Evolutionary conservation across 2,797 vertebrate genomes (phyloP).

Genomic region (Manis javanica): DNA sequence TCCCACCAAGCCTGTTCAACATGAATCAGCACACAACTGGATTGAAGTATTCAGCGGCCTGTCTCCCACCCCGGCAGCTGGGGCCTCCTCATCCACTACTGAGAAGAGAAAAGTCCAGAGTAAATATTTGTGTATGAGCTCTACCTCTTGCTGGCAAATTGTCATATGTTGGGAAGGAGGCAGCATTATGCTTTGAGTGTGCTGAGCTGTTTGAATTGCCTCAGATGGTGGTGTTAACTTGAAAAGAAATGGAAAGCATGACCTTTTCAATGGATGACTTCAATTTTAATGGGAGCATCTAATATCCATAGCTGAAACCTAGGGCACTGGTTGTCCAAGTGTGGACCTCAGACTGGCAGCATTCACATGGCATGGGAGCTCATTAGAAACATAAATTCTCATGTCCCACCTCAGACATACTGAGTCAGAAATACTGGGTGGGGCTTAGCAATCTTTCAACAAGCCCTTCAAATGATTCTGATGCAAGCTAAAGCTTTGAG

Average conservation of each 20-base stretch:
- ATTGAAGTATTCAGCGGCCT: neutral
- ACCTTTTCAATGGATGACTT: neutral
- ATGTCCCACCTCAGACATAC: neutral
- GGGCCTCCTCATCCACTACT: neutral
- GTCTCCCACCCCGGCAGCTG: neutral
- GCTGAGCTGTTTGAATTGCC: neutral
- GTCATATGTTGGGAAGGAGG: neutral
- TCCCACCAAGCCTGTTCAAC: neutral
- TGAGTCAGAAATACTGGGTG: neutral
- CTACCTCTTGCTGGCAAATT: neutral
- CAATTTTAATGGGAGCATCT: neutral
- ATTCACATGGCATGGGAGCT: neutral
- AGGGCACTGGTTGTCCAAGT: neutral
- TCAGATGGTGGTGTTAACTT: neutral
- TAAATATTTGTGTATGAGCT: neutral
- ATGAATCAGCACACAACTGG: neutral
- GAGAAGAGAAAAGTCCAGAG: neutral
- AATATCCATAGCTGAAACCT: neutral
- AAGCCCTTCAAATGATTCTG: neutral
- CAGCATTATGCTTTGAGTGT: fast-evolving
- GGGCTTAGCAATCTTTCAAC: neutral
- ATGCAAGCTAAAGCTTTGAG: neutral
- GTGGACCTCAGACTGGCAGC: neutral
- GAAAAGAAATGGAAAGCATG: neutral
- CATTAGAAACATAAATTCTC: neutral